Evolutionary conservation across 2,113 vertebrate species (phyloP).

Genomic region (Colistium nudipinnis): DNA sequence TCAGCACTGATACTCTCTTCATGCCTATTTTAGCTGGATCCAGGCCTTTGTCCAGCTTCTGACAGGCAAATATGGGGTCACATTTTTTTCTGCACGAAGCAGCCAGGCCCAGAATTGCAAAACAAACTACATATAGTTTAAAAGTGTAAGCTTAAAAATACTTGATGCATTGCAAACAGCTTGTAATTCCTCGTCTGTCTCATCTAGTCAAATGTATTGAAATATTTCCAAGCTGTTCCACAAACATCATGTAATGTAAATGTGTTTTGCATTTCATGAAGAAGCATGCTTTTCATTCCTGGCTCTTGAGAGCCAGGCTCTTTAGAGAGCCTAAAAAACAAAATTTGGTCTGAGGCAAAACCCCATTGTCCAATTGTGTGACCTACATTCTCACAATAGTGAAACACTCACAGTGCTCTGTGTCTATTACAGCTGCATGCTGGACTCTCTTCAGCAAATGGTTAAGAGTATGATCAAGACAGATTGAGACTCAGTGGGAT

Average conservation of each 20-base stretch:
- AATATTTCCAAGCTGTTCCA: not conserved
- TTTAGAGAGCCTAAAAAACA: too few species aligned
- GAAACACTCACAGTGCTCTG: constrained; percentile 26
- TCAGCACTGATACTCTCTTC: constrained; percentile 30
- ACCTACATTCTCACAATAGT: constrained; percentile 60
- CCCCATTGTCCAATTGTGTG: constrained; percentile 42
- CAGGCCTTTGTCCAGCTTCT: constrained; percentile 41
- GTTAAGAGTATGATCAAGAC: constrained; percentile 33
- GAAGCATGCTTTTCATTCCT: constrained; percentile 34
- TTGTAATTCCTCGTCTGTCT: not conserved
- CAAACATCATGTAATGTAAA: constrained; percentile 28
- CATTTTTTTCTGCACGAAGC: constrained; percentile 19
- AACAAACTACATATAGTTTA: not conserved
- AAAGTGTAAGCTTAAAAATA: not conserved
- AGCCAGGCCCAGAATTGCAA: not conserved
- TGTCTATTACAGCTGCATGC: constrained; percentile 51
- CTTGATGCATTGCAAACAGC: not conserved
- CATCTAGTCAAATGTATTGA: not conserved
- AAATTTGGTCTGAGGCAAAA: not conserved
- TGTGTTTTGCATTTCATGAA: constrained; percentile 30
- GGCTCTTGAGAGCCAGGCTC: constrained; percentile 26
- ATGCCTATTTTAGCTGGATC: constrained; percentile 37
- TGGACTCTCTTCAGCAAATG: constrained; percentile 18
- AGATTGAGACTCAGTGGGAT: constrained; percentile 11
- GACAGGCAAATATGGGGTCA: constrained; percentile 15